These are phyloP conservation scores for Anolis apletophallus DNA, from an alignment of 2,797 vertebrate genomes.

Conservation along the genomic window DNA sequence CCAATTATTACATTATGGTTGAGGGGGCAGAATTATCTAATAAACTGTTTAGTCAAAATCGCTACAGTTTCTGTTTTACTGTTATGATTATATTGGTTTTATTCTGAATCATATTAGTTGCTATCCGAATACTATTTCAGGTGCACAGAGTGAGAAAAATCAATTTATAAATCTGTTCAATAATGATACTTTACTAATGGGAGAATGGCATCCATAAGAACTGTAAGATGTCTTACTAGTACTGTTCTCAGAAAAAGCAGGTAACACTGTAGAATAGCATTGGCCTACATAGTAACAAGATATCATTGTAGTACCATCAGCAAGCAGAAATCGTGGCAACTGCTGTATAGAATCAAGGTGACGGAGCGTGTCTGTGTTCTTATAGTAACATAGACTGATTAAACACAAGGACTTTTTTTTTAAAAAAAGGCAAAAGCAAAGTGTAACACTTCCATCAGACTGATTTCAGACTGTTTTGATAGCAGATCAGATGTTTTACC, in stretches of 20 bases:
- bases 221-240: neutral
- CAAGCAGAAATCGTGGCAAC: neutral
- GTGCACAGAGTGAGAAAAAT: too few species aligned
- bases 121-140: too few species aligned
- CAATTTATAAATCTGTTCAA: neutral
- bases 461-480: conserved; percentile 31
- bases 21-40: too few species aligned
- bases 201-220: neutral
- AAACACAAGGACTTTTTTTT: neutral
- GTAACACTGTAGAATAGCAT: neutral
- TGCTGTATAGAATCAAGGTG: neutral
- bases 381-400: neutral
- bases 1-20: too few species aligned
- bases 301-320: neutral
- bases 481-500: conserved; percentile 37
- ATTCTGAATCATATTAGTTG: too few species aligned
- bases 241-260: neutral
- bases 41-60: too few species aligned
- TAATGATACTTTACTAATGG: neutral
- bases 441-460: conserved; percentile 12
- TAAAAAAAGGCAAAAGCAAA: neutral
- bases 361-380: neutral
- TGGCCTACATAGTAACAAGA: neutral
- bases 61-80: too few species aligned
- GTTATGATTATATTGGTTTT: too few species aligned